Evolutionary conservation across 2,888 invertebrate species (phyloP).

Genomic region (Cataglyphis rosenhaueri): DNA sequence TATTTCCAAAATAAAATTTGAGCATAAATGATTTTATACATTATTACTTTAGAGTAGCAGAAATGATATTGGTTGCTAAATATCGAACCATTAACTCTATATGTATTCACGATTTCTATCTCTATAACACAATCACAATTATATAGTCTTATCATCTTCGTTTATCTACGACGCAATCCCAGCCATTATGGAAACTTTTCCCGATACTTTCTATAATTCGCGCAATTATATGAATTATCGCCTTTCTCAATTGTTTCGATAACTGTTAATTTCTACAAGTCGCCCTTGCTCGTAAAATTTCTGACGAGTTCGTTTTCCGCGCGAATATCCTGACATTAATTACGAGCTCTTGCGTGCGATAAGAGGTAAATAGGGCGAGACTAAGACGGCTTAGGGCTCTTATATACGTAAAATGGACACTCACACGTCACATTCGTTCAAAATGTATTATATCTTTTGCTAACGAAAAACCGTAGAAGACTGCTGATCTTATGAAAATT

Average conservation of each 20-base stretch:
- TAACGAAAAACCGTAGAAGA: background rate
- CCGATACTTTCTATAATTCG: background rate
- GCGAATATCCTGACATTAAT: constrained; percentile 29
- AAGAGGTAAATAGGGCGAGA: constrained; percentile 1
- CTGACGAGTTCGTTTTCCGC: constrained; percentile 10
- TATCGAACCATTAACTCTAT: background rate
- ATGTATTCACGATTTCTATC: constrained; percentile 30
- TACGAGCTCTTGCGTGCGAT: constrained; percentile 3
- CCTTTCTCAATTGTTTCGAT: background rate
- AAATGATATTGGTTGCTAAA: background rate
- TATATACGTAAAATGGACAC: background rate
- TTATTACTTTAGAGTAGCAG: background rate
- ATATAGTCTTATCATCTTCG: background rate
- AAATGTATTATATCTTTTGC: background rate
- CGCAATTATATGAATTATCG: constrained; percentile 19
- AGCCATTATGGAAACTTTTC: background rate
- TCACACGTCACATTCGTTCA: constrained; percentile 2
- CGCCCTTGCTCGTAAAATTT: constrained; percentile 18
- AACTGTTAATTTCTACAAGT: background rate
- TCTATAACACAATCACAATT: constrained; percentile 29
- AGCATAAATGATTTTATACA: background rate
- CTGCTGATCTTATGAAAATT: background rate
- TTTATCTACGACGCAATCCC: background rate
- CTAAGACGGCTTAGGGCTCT: background rate
- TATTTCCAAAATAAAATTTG: background rate